Base-by-base conservation (phyloP, 2,888 invertebrate genomes). In the Drosophila mimetica region DNA sequence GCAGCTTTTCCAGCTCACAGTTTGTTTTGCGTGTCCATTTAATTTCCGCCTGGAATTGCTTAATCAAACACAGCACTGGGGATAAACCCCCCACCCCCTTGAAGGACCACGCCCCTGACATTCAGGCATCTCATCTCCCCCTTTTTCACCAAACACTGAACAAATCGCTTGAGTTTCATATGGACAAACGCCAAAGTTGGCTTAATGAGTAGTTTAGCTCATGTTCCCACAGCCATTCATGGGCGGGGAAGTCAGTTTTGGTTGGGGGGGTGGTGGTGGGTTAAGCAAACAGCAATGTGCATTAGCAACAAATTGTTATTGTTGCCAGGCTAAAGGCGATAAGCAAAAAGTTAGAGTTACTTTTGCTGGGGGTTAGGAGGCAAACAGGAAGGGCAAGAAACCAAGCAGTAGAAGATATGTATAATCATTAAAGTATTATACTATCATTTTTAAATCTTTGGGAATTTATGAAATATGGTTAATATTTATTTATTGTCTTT, bases 1-100 rank as follows among this genome's bases (percentile, higher is more conserved):
- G 22, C 51, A 59, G 37, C 53, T 55, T 53, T 50, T 54, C 47
- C 64, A 30, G 36, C 47, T 61, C 74, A 25, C 54, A 74, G 86
- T 80, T 79, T 81, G 79, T 80, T 81, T 76, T 88, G 85, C 85
- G 77, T 89, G 85, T 77, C 81, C 81, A 85, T 89, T 87, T 87
- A 89, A 89, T 89, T 89, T 89, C 89, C 89, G 82, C 74, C 79
- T 80, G 79, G 74, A 81, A 83, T 77, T 85, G 79, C 79, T 89
- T 85, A 88, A 87, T 87, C 81, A 88, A 80, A 79, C 87, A 80
- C 75, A 57, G 81, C 76, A 47, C 65, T 65, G 69, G 30, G 71
- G 69, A 76, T 66, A 70, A 67, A 55, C 48, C 34, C 18, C 41
- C 59, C 34, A 14, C 0, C n/a, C 28, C 36, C 37, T 14, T 44